Evolutionary conservation across 1,140 invertebrate genomes (phyloP).

Genomic region (Anagrus nilaparvatae): DNA sequence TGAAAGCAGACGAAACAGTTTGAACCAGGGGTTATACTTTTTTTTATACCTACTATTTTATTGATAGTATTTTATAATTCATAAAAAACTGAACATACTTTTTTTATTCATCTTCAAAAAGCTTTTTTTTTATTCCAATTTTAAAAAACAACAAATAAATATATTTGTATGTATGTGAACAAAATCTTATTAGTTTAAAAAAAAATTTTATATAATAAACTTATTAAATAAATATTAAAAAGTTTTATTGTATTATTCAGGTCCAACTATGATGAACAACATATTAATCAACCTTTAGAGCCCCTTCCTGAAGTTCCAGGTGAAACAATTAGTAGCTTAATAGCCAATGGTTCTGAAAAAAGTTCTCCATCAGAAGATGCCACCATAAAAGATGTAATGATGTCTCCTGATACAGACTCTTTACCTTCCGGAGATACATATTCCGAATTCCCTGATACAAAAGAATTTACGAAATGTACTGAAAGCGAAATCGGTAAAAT

Average conservation of each 20-base stretch:
- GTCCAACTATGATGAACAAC: too few species aligned
- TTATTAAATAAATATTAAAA: neutral
- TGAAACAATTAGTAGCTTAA: too few species aligned
- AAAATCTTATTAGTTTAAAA: too few species aligned
- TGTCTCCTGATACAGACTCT: constrained; percentile 37
- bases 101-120: constrained; percentile 7
- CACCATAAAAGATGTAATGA: constrained; percentile 33
- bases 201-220: neutral
- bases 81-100: constrained; percentile 7
- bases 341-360: too few species aligned
- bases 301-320: too few species aligned
- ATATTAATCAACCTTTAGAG: too few species aligned
- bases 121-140: neutral
- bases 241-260: neutral
- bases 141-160: too few species aligned
- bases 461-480: constrained; percentile 31
- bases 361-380: constrained; percentile 25
- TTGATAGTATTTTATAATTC: neutral
- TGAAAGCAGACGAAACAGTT: constrained; percentile 54
- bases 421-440: constrained; percentile 23
- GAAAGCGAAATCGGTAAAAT: constrained; percentile 36
- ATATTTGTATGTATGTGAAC: too few species aligned
- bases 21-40: constrained; percentile 42
- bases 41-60: neutral
- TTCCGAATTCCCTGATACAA: constrained; percentile 20